phyloP scores from a whole-genome alignment of 2,797 vertebrate species.

The Hippocampus kuda region DNA sequence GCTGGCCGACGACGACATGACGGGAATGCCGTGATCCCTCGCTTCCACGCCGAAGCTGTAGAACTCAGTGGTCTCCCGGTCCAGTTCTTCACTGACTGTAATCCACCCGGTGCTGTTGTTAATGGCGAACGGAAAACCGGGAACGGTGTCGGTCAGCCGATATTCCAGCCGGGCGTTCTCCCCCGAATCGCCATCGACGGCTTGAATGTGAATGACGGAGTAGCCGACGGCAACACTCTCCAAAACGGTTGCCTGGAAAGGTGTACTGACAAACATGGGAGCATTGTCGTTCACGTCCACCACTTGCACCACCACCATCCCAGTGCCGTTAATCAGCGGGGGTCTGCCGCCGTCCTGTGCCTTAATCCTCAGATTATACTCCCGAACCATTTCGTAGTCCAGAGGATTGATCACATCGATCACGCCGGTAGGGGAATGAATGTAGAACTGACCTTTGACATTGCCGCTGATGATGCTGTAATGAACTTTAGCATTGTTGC shows the following conservation, averaged over 20 bases:
- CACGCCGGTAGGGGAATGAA: conserved; percentile 83
- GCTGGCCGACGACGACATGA: conserved; percentile 89
- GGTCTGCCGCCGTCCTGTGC: conserved; percentile 94
- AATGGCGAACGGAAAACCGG: conserved; percentile 84
- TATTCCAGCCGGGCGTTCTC: conserved; percentile 88
- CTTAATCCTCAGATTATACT: conserved; percentile 89
- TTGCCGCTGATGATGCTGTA: conserved; percentile 97
- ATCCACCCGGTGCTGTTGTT: conserved; percentile 97
- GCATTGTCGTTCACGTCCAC: conserved; percentile 92
- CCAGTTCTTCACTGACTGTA: conserved; percentile 77
- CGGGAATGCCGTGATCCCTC: conserved; percentile 78
- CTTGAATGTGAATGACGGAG: conserved; percentile 92
- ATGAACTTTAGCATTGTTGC: conserved; percentile 86
- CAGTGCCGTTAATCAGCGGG: conserved; percentile 86
- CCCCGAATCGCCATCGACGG: conserved; percentile 86
- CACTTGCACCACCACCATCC: conserved; percentile 88
- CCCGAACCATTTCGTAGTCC: conserved; percentile 86
- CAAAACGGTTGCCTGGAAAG: conserved; percentile 88
- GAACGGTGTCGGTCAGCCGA: conserved; percentile 70
- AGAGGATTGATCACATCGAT: conserved; percentile 90
- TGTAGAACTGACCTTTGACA: conserved; percentile 90
- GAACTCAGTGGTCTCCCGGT: conserved; percentile 83
- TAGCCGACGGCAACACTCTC: conserved; percentile 87
- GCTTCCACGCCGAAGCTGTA: conserved; percentile 92
- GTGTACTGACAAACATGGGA: conserved; percentile 96